phyloP scores from a whole-genome alignment of 2,888 invertebrate species.

The Nemurella pictetii region DNA sequence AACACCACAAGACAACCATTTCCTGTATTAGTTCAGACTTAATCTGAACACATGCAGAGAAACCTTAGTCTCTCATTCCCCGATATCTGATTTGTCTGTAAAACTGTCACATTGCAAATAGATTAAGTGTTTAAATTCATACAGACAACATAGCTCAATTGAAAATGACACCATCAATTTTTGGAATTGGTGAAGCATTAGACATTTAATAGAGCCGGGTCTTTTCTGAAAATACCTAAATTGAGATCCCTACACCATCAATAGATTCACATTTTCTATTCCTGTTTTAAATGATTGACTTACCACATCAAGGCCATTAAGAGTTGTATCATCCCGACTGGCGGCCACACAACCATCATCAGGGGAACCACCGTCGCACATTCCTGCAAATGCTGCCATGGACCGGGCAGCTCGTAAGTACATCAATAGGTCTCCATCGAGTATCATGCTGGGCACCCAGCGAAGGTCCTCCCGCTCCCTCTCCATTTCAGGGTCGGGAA shows the following conservation, averaged over 20 bases:
- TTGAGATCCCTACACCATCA: background rate
- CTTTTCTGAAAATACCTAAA: background rate
- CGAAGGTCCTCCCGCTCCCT: conserved; percentile 81
- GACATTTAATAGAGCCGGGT: background rate
- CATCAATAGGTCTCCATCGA: conserved; percentile 95
- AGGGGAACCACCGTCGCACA: conserved; percentile 97
- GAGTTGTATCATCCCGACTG: conserved; percentile 95
- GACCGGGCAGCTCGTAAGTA: conserved; percentile 95
- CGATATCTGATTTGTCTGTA: no score
- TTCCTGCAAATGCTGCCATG: conserved; percentile 98
- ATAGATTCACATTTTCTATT: background rate
- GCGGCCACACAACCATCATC: conserved; percentile 97
- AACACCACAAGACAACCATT: no score
- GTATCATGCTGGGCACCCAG: conserved; percentile 92
- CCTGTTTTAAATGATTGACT: conserved; percentile 48
- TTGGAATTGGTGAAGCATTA: background rate
- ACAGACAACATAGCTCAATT: no score
- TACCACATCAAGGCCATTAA: conserved; percentile 93
- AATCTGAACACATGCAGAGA: no score
- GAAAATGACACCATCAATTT: conserved; percentile 21
- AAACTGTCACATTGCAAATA: no score
- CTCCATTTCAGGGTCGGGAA: conserved; percentile 56
- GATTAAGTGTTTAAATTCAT: no score
- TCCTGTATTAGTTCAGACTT: no score
- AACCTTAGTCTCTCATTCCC: no score